Percentiles rank a stretch among this genome's conserved stretches.
phyloP scores from a whole-genome alignment of 2,888 invertebrate genomes.

The Lamellibrachia columna region DNA sequence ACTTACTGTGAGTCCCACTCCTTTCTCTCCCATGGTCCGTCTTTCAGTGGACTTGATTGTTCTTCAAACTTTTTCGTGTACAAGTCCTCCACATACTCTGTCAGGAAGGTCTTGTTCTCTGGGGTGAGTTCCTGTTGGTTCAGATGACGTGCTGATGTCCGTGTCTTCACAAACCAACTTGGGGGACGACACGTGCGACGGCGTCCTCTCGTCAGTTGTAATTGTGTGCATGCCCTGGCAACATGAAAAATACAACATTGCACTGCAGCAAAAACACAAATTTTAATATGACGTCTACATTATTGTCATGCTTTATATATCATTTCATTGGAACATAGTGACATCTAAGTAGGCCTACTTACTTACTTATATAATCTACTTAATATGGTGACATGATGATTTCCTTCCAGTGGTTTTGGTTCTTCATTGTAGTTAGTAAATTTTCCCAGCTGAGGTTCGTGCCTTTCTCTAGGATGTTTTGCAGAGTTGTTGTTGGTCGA shows the following conservation, averaged over 20 bases:
- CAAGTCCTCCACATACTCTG: slow-evolving; percentile 71
- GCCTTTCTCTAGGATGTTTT: no score
- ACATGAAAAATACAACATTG: not conserved
- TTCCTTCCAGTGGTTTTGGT: no score
- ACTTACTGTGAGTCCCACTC: slow-evolving; percentile 73
- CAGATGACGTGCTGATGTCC: not conserved
- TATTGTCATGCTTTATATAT: no score
- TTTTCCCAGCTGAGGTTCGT: no score
- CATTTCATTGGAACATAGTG: no score
- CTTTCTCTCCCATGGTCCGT: slow-evolving; percentile 68
- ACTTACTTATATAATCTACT: no score
- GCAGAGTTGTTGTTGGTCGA: no score
- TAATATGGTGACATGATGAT: no score
- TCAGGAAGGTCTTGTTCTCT: slow-evolving; percentile 83
- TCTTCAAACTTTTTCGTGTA: slow-evolving; percentile 48
- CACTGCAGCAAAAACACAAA: not conserved
- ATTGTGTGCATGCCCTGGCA: not conserved
- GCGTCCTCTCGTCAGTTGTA: not conserved
- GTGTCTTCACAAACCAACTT: not conserved
- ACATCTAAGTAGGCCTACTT: no score
- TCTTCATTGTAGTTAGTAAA: no score
- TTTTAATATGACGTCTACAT: not conserved
- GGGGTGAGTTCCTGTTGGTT: slow-evolving; percentile 70
- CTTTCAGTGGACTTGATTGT: slow-evolving; percentile 70
- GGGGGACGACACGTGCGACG: slow-evolving; percentile 20